Percentiles rank a stretch among this genome's conserved stretches.
Conservation (phyloP, 2,797 vertebrate genomes). For the Oreochromis mossambicus region DNA sequence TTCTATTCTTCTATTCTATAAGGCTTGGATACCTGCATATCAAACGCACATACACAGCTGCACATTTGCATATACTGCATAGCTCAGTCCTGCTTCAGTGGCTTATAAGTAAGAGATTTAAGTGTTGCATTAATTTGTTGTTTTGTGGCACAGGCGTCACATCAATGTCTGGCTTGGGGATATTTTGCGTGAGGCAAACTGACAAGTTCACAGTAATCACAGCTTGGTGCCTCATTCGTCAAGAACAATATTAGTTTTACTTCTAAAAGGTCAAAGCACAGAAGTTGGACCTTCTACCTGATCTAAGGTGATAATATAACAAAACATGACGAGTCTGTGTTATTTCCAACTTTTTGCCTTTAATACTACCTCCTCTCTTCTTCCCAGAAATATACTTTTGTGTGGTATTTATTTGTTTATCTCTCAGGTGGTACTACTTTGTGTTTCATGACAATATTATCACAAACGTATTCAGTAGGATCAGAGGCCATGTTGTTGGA, state of each 20-base stretch:
- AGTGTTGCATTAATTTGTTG: neutral
- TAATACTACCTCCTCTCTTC: neutral
- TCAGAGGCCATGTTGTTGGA: no score
- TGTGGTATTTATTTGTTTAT: neutral
- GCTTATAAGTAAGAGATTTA: neutral
- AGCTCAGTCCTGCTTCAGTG: neutral
- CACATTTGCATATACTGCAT: neutral
- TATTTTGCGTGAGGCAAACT: neutral
- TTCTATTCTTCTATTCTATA: no score
- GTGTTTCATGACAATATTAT: neutral
- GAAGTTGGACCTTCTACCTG: neutral
- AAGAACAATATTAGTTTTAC: slow-evolving; percentile 6
- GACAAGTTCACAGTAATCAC: neutral
- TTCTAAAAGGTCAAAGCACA: neutral
- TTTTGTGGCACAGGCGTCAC: slow-evolving; percentile 7
- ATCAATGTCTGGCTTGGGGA: neutral
- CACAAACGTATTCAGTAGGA: neutral
- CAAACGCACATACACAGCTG: neutral
- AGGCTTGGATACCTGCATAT: neutral
- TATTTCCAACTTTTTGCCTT: neutral
- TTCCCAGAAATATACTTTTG: neutral
- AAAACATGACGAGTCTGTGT: neutral
- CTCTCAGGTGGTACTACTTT: neutral
- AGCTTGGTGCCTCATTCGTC: neutral
- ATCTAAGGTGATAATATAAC: neutral